Evolutionary conservation across 2,888 invertebrate genomes (phyloP), one percentile per base, ranked within the genome.

Genomic region (Papilio protenor): DNA sequence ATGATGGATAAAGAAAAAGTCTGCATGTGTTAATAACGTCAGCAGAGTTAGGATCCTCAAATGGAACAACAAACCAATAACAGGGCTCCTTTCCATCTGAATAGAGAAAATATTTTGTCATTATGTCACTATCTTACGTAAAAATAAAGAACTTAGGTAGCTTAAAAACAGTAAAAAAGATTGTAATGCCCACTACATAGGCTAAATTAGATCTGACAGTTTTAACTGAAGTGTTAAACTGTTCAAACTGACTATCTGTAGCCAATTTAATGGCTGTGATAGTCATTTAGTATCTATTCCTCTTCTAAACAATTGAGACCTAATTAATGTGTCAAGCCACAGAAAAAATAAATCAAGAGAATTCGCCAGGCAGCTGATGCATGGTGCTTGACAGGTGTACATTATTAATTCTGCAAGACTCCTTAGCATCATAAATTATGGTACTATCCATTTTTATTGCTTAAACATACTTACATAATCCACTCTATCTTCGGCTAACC

Each of bases 51-150:
- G 95, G 73, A 99, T 98, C 88, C 99, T 95, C 52, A 98, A 91
- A 90, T 99, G 99, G 92, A 99, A 99, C 77, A 99, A 89, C 96
- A 97, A 96, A 75, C 99, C 98, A 86, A 99, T 99, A 0, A 99
- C 97, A 40, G 99, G 99, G 92, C 99, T 99, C 88, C 99, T 96
- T 94, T 99, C 99, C 99, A 99, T 99, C 99, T 99, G 80, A 70
- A 87, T 86, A 81, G 73, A 77, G 79, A 77, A 71, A 16, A 52
- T 40, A 40, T 40, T 40, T 40, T 40, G 8, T 8, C 8, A 8
- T 40, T 8, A 40, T 40, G 40, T 47, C 10, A 11, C 1, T 40
- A 8, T 40, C 40, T 40, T 40, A 40, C 40, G 8, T 40, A 40
- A 40, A 49, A 49, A 49, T 49, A 49, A 49, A 49, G 49, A 49